phyloP scores from a whole-genome alignment of 2,888 invertebrate genomes.

The Erebia palarica region DNA sequence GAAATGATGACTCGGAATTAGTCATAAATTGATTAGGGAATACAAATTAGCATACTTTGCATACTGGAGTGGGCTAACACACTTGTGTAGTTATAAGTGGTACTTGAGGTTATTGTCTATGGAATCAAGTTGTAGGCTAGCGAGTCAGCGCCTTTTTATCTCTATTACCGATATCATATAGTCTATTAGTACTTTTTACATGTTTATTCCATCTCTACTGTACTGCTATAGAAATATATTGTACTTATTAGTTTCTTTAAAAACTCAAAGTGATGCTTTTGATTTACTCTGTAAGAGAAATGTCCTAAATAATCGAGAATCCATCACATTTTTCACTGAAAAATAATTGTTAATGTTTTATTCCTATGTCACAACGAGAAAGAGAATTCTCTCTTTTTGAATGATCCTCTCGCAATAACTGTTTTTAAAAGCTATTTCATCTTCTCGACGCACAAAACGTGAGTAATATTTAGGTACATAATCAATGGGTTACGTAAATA shows the following conservation, averaged over 20 bases:
- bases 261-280: no score
- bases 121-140: not conserved
- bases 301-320: no score
- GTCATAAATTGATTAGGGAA: constrained; percentile 24
- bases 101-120: constrained; percentile 3
- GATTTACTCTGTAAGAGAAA: no score
- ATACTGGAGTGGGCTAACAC: constrained; percentile 11
- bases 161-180: not conserved
- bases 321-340: no score
- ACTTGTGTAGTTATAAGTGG: not conserved
- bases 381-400: no score
- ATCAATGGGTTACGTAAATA: no score
- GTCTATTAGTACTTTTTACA: not conserved
- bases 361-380: no score
- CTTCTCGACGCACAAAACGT: no score
- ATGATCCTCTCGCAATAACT: no score
- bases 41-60: constrained; percentile 30
- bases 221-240: not conserved
- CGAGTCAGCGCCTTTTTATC: constrained; percentile 13
- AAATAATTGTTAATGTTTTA: no score
- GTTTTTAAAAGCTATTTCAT: no score
- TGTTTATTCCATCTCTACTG: not conserved
- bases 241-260: not conserved
- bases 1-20: constrained; percentile 36
- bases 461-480: no score